Base-by-base conservation (phyloP, 2,113 vertebrate genomes). In the Thermophis baileyi region DNA sequence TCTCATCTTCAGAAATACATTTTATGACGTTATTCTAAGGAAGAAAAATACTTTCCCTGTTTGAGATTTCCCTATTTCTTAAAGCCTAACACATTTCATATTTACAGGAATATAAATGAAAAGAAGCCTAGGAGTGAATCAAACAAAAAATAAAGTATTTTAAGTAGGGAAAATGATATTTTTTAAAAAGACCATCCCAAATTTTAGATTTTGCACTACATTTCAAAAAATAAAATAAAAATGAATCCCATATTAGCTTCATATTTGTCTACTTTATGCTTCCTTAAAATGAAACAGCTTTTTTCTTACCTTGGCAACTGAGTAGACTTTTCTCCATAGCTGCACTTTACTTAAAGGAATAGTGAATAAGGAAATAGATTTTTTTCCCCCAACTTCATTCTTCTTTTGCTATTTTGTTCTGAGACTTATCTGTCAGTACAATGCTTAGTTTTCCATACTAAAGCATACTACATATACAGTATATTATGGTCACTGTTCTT, bases 401-500 rank as follows among this genome's bases (percentile, higher is more conserved):
- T 92, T 69, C 54, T 53, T 92, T 88, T 44, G 46, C 20, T 51
- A 9, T 35, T 69, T 63, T 92, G 44, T 49, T 91, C 54, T 91
- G 53, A 60, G 25, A 55, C 2, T 46, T 25, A 25, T 5, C 6
- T 57, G 27, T 16, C 40, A 30, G 12, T 27, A 60, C 47, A 91
- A 60, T 47, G 53, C 53, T 50, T 91, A 30, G 16, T 91, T 91
- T 54, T 87, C n/a, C 44, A 25, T 27, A 60, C 10, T 60, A 35
- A 20, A 47, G 47, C 47, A 47, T 47, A 47, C 47, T 47, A 47
- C 47, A 47, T 47, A 60, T 60, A 27, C 24, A 10, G 24, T 25
- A 49, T 35, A 7, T 57, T 87, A 87, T 47, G 85, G 9, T 86
- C 91, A 87, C 4, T 63, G 54, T 4, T 87, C 30, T 87, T 24